Base-by-base conservation (phyloP, 1,140 invertebrate species). In the Pissodes strobi region DNA sequence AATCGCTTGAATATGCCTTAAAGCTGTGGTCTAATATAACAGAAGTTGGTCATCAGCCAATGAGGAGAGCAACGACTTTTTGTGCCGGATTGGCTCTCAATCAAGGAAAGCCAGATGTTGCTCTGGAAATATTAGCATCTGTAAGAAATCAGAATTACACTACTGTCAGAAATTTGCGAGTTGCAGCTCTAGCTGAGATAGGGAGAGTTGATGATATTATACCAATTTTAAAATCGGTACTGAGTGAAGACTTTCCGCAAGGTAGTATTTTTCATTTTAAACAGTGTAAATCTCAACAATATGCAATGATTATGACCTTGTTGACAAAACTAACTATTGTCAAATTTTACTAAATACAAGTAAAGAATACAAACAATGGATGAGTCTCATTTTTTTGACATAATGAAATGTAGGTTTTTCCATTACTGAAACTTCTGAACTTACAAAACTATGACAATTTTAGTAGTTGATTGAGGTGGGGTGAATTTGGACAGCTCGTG, bases 11-110 rank as follows among this genome's bases (percentile, higher is more conserved):
- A n/a, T 85, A 83, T 76, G 85, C 84, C 1, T 74, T 85, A 9
- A 80, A 86, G 13, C 55, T 88, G 5, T 86, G 88, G 80, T 79
- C 79, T 34, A 79, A 86, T 30, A 76, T 89, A 66, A 78, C 79
- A 48, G 72, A 82, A 46, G 74, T 79, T 45, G 86, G 84, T 13
- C 79, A 82, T 56, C 27, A 66, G 0, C 83, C 87, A 6, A 76
- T 88, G 15, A 77, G 88, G 60, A 86, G 86, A 77, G 80, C 84
- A 2, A 68, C 82, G 5, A 79, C 84, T 1, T 89, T 88, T 72
- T 80, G 87, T 64, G 83, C 86, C 51, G 82, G 79, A 9, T 71
- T 92, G 25, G 87, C 89, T 18, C 67, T 92, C 15, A 88, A 86
- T 25, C 87, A 91, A 74, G 85, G 86, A 43, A 75, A 81, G 45